Percentiles rank a stretch among this genome's conserved stretches.
These are phyloP conservation scores for Drosophila rhopaloa DNA, from an alignment of 1,140 invertebrate species.

Conservation along the genomic window DNA sequence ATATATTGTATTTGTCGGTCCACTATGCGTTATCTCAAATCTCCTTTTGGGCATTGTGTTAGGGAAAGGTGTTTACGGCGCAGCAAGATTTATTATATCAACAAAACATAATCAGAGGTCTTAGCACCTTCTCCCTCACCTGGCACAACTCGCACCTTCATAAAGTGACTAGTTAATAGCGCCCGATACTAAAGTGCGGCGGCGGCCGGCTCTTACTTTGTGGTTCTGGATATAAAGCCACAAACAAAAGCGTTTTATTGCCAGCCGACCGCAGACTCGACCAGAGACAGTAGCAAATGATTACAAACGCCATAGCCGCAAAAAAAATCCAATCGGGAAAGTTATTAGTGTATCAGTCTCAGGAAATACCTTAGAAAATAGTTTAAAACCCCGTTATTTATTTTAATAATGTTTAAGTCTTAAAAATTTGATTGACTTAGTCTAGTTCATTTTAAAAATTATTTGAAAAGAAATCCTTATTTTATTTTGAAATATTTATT, in stretches of 20 bases:
- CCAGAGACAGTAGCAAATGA: slow-evolving; percentile 40
- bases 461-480: too few relatives aligned
- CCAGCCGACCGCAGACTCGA: slow-evolving; percentile 52
- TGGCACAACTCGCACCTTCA: slow-evolving; percentile 16
- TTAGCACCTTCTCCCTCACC: slow-evolving; percentile 3
- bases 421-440: too few relatives aligned
- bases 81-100: slow-evolving; percentile 46
- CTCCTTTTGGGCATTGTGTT: neutral
- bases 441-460: too few relatives aligned
- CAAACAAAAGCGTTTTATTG: slow-evolving; percentile 74
- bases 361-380: slow-evolving; percentile 4
- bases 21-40: slow-evolving; percentile 5
- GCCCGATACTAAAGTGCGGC: slow-evolving; percentile 22
- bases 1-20: slow-evolving; percentile 21
- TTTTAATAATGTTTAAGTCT: too few relatives aligned
- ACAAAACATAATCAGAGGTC: slow-evolving; percentile 35
- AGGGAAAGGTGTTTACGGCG: slow-evolving; percentile 23
- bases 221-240: slow-evolving; percentile 45
- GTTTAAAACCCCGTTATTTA: too few relatives aligned
- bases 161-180: slow-evolving; percentile 63
- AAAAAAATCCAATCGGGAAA: slow-evolving; percentile 7
- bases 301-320: slow-evolving; percentile 38
- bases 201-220: slow-evolving; percentile 43
- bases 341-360: neutral
- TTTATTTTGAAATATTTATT: too few relatives aligned